Base-by-base conservation (phyloP, 2,113 vertebrate species). In the Benitochromis conjunctus region DNA sequence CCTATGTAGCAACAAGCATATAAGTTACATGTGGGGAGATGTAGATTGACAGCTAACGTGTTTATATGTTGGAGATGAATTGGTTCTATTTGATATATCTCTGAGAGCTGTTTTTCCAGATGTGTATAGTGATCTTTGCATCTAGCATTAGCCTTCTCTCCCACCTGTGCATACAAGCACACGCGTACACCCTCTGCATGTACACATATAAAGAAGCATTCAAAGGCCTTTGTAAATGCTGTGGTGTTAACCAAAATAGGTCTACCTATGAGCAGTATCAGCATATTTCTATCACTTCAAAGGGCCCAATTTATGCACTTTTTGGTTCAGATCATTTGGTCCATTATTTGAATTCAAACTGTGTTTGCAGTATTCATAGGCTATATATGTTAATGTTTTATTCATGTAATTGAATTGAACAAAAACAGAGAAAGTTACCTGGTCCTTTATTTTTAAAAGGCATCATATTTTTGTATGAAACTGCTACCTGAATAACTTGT, bases 11-110 rank as follows among this genome's bases (percentile, higher is more conserved):
- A 83, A 90, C 90, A 92, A 83, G 89, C 87, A 36, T 95, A 94
- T 95, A 94, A 3, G 92, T 96, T 96, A 94, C 95, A 93, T 53
- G 76, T 80, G 41, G 51, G 78, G 74, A 86, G 90, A 83, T 90
- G 79, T 83, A 80, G 95, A 95, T 92, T 95, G 95, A 95, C 94
- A 95, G 94, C 85, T 80, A 43, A 83, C 74, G 84, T 93, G 89
- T 95, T 92, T 89, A 92, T 82, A 89, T 92, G 89, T 92, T 88
- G 79, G 85, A 87, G 66, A 82, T 81, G 87, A 91, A 91, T 82
- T 92, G 90, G n/a, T 89, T 94, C 74, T 87, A 66, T 88, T 91
- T 92, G 90, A 92, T 92, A 86, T 88, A 85, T 87, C 82, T 81
- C 21, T 2, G 26, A 54, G 71, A 88, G 62, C 56, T 83, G 43